Evolutionary conservation across 2,888 invertebrate genomes (phyloP), one percentile per base, ranked within the genome.

Genomic region (Drosophila nigritarsus): DNA sequence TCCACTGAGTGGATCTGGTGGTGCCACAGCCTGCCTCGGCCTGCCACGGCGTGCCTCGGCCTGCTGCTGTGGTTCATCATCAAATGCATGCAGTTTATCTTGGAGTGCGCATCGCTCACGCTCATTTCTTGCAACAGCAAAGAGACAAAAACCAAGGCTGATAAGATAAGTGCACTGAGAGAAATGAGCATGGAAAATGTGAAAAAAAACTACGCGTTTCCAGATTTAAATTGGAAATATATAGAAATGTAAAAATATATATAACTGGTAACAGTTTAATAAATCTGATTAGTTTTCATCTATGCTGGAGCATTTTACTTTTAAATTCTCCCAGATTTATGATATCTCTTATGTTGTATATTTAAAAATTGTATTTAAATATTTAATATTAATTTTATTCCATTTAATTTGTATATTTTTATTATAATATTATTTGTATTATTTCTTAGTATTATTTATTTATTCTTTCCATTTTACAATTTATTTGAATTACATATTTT

Each of bases 21-120:
- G 20, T 45, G 55, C 29, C 55, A 27, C 45, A 15, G 36, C 27
- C 38, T n/a, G 55, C 8, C 40, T 27, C 13, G 3, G 30, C 29
- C 18, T 24, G 36, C 24, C 54, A 18, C 38, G 13, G 36, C 20
- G n/a, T 38, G 40, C 15, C 40, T n/a, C 45, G 3, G 27, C 30
- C 49, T 49, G 49, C 64, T 66, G 60, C 55, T 66, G 67, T 65
- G 72, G 85, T 68, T 84, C 82, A 82, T 82, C 82, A 82, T 71
- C 75, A 65, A 78, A 80, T 66, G 64, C 69, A 76, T 62, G 73
- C 63, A 54, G 80, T 76, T 87, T 90, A 87, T 87, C 87, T 90
- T 55, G 65, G 40, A 65, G 74, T 60, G 56, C 68, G 79, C 77
- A 87, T 87, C 87, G 90, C 68, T 74, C 73, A 75, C 69, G 81